Percentiles rank a stretch among this genome's conserved stretches.
Evolutionary conservation across 2,888 invertebrate species (phyloP).

Genomic region (Papilio elwesi): DNA sequence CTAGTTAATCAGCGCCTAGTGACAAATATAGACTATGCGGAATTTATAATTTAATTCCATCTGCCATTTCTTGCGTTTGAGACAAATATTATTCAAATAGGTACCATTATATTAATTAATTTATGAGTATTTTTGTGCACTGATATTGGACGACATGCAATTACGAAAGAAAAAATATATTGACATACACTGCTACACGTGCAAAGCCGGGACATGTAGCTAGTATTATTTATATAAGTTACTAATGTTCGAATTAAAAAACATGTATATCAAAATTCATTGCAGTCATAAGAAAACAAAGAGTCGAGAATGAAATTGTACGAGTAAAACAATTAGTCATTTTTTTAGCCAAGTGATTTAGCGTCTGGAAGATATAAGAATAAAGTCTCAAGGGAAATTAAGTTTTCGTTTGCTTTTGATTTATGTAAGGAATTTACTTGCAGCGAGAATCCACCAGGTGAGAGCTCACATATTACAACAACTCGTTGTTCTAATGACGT

Average conservation of each 20-base stretch:
- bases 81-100: neutral
- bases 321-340: slow-evolving; percentile 28
- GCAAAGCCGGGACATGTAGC: too few relatives aligned
- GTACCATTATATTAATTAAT: neutral
- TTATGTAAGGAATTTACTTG: slow-evolving; percentile 43
- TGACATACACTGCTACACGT: too few relatives aligned
- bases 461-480: neutral
- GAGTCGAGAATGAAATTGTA: slow-evolving; percentile 7
- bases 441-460: slow-evolving; percentile 16
- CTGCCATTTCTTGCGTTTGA: neutral
- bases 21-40: slow-evolving; percentile 27
- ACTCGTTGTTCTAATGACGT: too few relatives aligned
- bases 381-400: slow-evolving; percentile 51
- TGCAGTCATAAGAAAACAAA: slow-evolving; percentile 9
- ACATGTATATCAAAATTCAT: neutral
- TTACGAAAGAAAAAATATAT: too few relatives aligned
- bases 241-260: neutral
- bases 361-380: slow-evolving; percentile 28
- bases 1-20: slow-evolving; percentile 36
- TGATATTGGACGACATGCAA: too few relatives aligned
- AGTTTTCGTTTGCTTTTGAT: slow-evolving; percentile 50
- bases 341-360: slow-evolving; percentile 29
- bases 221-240: too few relatives aligned
- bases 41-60: slow-evolving; percentile 21
- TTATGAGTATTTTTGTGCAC: too few relatives aligned